Evolutionary conservation across 2,797 vertebrate species (phyloP).

Genomic region (Lates japonicus): DNA sequence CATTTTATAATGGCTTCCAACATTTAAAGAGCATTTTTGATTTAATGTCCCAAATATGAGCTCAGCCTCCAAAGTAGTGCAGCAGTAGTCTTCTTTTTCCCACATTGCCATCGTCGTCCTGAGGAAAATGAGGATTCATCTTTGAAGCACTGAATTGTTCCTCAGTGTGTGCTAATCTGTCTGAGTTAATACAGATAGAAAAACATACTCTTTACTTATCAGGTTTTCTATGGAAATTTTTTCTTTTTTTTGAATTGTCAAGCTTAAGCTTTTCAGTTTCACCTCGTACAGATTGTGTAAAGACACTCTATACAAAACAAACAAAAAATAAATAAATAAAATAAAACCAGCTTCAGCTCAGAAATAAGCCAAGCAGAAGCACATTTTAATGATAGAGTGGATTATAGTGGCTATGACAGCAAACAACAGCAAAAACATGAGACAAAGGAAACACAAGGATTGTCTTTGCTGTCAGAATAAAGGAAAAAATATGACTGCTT

Average conservation of each 20-base stretch:
- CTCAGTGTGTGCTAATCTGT: background rate
- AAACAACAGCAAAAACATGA: background rate
- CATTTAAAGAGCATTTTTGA: constrained; percentile 32
- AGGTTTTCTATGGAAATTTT: background rate
- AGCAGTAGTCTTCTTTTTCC: background rate
- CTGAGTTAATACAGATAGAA: background rate
- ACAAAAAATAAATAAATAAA: background rate
- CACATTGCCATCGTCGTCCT: background rate
- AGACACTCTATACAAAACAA: background rate
- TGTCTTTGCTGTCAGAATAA: background rate
- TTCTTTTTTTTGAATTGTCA: background rate
- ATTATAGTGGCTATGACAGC: background rate
- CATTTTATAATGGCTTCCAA: constrained; percentile 29
- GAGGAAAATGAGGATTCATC: background rate
- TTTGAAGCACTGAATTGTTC: background rate
- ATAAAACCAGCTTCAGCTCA: background rate
- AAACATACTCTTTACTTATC: background rate
- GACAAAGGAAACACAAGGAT: background rate
- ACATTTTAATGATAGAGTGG: background rate
- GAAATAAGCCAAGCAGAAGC: background rate
- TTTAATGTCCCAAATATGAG: constrained; percentile 11
- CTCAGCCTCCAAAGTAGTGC: constrained; percentile 5
- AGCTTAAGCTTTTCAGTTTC: background rate
- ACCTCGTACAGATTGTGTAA: background rate
- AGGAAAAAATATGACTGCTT: background rate